Evolutionary conservation across 1,140 invertebrate species (phyloP).

Genomic region (Drosophila watanabei): DNA sequence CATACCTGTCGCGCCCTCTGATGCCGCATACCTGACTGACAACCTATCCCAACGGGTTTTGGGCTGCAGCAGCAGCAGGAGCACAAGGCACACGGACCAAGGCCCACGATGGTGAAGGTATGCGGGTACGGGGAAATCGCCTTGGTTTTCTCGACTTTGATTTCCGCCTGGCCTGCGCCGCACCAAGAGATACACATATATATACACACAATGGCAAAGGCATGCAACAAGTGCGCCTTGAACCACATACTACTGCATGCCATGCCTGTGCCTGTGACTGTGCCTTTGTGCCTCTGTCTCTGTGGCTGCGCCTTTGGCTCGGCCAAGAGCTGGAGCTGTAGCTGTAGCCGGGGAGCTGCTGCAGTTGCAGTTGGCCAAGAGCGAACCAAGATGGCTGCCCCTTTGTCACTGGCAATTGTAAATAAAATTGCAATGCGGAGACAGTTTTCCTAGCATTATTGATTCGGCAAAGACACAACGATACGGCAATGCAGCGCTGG

Average conservation of each 20-base stretch:
- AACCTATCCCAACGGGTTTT: constrained; percentile 83
- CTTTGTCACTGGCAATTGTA: constrained; percentile 41
- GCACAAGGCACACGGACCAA: constrained; percentile 2
- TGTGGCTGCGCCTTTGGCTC: constrained; percentile 64
- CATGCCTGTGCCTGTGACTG: constrained; percentile 4
- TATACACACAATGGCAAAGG: constrained; percentile 41
- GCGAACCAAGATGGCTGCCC: constrained; percentile 68
- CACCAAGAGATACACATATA: constrained; percentile 9
- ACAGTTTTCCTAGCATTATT: constrained; percentile 50
- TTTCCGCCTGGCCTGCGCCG: constrained; percentile 51
- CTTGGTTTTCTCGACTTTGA: constrained; percentile 44
- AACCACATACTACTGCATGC: constrained; percentile 49
- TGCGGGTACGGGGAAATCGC: constrained; percentile 30
- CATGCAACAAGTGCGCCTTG: constrained; percentile 76
- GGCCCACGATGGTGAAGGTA: background rate
- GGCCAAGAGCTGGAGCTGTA: constrained; percentile 44
- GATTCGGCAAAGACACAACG: constrained; percentile 39
- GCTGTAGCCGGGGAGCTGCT: constrained; percentile 10
- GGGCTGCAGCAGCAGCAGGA: constrained; percentile 45
- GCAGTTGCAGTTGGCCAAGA: constrained; percentile 46
- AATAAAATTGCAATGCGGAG: constrained; percentile 50
- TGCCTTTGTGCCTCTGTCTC: constrained; percentile 1
- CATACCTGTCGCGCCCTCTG: constrained; percentile 59
- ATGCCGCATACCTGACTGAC: constrained; percentile 43
- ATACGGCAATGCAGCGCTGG: constrained; percentile 16